Conservation (phyloP, 2,888 invertebrate genomes). For the Leucophora obtusa region DNA sequence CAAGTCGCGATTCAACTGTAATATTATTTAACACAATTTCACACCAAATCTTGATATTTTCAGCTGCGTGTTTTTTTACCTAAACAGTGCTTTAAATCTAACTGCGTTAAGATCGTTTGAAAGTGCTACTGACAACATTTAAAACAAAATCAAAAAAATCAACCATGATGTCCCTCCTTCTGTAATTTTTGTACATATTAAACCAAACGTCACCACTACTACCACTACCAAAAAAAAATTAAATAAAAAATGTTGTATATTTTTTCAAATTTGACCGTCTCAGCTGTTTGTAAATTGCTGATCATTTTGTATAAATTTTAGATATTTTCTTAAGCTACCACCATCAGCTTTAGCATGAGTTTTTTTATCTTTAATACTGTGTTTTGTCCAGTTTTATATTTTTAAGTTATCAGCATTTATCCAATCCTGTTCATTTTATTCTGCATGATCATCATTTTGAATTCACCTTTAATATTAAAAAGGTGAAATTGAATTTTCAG, state of each 20-base stretch:
- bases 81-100: constrained; percentile 35
- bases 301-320: constrained; percentile 1
- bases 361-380: constrained; percentile 34
- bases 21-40: not conserved
- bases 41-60: not conserved
- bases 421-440: constrained; percentile 46
- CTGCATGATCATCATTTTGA: constrained; percentile 48
- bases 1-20: too few species aligned
- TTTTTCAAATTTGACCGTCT: constrained; percentile 1
- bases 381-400: constrained; percentile 43
- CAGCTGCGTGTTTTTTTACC: constrained; percentile 24
- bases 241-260: not conserved
- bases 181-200: constrained; percentile 63
- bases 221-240: constrained; percentile 12
- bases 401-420: constrained; percentile 34
- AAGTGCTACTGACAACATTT: constrained; percentile 48
- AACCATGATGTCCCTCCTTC: constrained; percentile 77
- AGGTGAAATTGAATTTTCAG: constrained; percentile 19
- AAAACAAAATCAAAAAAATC: constrained; percentile 43
- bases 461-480: constrained; percentile 23
- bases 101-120: constrained; percentile 24
- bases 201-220: constrained; percentile 16
- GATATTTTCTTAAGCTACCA: not conserved
- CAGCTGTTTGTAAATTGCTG: not conserved
- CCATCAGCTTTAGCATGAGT: constrained; percentile 54